These are phyloP conservation scores for Hylaeus anthracinus DNA, from an alignment of 1,140 invertebrate species.

Conservation along the genomic window DNA sequence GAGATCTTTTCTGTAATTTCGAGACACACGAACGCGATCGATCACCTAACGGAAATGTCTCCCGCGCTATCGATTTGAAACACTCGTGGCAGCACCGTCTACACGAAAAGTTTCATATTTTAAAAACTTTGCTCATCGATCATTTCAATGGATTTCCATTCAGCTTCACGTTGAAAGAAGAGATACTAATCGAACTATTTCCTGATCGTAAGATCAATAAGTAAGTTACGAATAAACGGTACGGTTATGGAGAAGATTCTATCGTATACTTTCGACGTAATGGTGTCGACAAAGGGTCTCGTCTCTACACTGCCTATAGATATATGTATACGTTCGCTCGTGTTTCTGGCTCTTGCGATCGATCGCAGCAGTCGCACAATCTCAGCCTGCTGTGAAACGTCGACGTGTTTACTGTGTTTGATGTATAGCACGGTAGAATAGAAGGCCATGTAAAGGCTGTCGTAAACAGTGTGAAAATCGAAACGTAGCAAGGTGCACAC, in stretches of 20 bases:
- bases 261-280: not conserved
- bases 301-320: slow-evolving; percentile 32
- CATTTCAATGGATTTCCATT: slow-evolving; percentile 46
- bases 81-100: slow-evolving; percentile 29
- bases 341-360: slow-evolving; percentile 47
- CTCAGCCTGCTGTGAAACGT: slow-evolving; percentile 42
- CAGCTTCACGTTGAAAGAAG: not conserved
- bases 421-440: slow-evolving; percentile 24
- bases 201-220: not conserved
- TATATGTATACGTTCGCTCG: slow-evolving; percentile 35
- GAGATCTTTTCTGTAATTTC: not conserved
- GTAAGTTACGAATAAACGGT: not conserved
- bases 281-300: slow-evolving; percentile 38
- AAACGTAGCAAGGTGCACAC: not conserved
- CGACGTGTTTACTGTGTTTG: slow-evolving; percentile 42
- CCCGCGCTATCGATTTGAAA: slow-evolving; percentile 45
- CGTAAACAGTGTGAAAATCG: slow-evolving; percentile 31
- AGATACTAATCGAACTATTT: not conserved
- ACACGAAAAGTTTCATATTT: slow-evolving; percentile 35
- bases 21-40: not conserved
- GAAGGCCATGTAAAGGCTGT: slow-evolving; percentile 4
- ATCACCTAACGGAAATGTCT: slow-evolving; percentile 5
- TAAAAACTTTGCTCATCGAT: slow-evolving; percentile 49
- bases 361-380: slow-evolving; percentile 55
- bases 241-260: not conserved